These are phyloP conservation scores for Magallana ariakensis DNA, from an alignment of 1,140 invertebrate species.

Conservation along the genomic window DNA sequence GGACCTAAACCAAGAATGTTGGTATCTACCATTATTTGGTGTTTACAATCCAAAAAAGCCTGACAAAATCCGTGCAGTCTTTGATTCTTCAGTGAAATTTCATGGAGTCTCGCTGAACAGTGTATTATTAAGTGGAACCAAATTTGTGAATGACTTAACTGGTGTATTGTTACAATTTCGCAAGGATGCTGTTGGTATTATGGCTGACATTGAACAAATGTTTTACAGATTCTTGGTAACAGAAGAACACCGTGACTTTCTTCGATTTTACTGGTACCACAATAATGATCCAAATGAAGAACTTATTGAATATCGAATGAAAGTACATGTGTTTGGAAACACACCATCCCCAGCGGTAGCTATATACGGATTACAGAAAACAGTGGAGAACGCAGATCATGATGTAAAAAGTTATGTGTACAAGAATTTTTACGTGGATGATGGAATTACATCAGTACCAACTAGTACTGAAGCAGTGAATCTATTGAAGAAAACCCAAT, in stretches of 20 bases:
- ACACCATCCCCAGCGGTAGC: constrained; percentile 20
- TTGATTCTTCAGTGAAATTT: constrained; percentile 31
- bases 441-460: neutral
- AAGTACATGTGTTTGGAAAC: constrained; percentile 38
- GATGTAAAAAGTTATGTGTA: constrained; percentile 24
- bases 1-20: constrained; percentile 40
- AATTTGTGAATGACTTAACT: constrained; percentile 54
- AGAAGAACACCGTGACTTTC: constrained; percentile 6
- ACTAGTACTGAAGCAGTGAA: neutral
- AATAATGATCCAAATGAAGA: constrained; percentile 8
- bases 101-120: constrained; percentile 53
- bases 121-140: constrained; percentile 50
- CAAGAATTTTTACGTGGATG: neutral
- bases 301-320: constrained; percentile 33
- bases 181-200: neutral
- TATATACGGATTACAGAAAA: neutral
- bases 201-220: constrained; percentile 17
- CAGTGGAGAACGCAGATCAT: neutral
- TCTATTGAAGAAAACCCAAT: neutral
- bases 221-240: constrained; percentile 1
- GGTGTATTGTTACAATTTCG: constrained; percentile 55
- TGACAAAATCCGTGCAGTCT: neutral
- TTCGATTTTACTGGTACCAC: constrained; percentile 6
- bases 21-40: constrained; percentile 57
- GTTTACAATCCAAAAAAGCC: constrained; percentile 59